phyloP scores from a whole-genome alignment of 2,113 vertebrate species.

The Arenaria interpres region DNA sequence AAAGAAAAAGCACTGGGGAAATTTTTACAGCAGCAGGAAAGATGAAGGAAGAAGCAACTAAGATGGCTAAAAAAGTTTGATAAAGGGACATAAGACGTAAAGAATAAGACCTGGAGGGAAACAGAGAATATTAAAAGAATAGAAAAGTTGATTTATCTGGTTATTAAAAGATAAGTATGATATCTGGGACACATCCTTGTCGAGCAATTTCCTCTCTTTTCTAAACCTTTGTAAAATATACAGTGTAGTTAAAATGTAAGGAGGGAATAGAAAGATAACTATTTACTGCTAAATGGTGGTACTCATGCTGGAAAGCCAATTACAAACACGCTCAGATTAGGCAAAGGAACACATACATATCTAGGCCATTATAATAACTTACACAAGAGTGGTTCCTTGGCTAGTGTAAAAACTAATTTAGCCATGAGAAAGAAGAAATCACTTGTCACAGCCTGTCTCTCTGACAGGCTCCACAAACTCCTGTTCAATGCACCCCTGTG shows the following conservation, averaged over 20 bases:
- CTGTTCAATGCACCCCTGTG: neutral
- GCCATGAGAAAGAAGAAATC: constrained; percentile 22
- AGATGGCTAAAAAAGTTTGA: constrained; percentile 27
- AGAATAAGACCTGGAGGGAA: constrained; percentile 45
- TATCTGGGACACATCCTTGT: constrained; percentile 49
- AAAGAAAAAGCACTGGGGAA: constrained; percentile 14
- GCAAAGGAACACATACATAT: neutral
- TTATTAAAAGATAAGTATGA: constrained; percentile 61
- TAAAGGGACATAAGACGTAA: constrained; percentile 8
- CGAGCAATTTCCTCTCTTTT: constrained; percentile 24
- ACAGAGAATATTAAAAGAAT: constrained; percentile 39
- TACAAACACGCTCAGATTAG: neutral
- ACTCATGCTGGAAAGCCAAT: neutral
- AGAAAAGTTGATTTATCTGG: constrained; percentile 40
- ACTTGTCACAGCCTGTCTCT: neutral
- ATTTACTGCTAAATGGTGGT: constrained; percentile 28
- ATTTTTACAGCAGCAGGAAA: neutral
- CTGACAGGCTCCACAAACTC: neutral
- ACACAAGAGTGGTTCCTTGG: neutral
- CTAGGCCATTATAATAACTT: neutral
- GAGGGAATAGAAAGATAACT: constrained; percentile 34
- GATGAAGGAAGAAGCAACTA: constrained; percentile 25
- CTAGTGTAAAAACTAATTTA: constrained; percentile 2
- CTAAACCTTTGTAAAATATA: constrained; percentile 32
- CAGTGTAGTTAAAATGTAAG: constrained; percentile 26